phyloP scores from a whole-genome alignment of 1,140 invertebrate genomes.

The Armadillidium nasatum region DNA sequence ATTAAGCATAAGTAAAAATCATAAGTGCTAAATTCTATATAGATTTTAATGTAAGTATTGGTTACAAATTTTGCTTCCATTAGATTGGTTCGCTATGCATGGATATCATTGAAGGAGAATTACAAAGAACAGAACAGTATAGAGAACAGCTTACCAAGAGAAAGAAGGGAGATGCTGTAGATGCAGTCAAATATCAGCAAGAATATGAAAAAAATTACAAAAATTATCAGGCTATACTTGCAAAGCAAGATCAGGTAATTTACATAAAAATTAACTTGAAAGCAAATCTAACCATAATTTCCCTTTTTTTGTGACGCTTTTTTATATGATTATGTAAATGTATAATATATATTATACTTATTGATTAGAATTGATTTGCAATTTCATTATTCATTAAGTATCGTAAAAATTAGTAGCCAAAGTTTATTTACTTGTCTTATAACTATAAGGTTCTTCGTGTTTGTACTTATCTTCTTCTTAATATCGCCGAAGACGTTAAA shows the following conservation, averaged over 20 bases:
- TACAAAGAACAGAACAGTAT: constrained; percentile 89
- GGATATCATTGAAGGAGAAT: constrained; percentile 91
- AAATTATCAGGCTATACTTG: constrained; percentile 65
- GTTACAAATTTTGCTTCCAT: constrained; percentile 46
- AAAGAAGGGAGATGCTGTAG: constrained; percentile 34
- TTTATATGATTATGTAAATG: too few species aligned
- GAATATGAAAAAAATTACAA: constrained; percentile 77
- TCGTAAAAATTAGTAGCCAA: too few species aligned
- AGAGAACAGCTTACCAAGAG: constrained; percentile 66
- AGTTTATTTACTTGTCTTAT: too few species aligned
- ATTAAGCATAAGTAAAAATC: too few species aligned
- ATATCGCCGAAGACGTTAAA: constrained; percentile 88
- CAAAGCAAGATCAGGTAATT: constrained; percentile 45
- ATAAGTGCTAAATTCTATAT: too few species aligned
- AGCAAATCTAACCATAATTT: too few species aligned
- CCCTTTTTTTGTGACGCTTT: too few species aligned
- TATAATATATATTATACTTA: too few species aligned
- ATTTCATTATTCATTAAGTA: too few species aligned
- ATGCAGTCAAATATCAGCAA: constrained; percentile 44
- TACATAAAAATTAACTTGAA: too few species aligned
- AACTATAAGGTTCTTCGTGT: constrained; percentile 49
- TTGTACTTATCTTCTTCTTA: constrained; percentile 82
- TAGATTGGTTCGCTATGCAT: constrained; percentile 91
- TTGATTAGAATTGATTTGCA: too few species aligned
- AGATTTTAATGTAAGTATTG: too few species aligned